Base-by-base conservation (phyloP, 2,888 invertebrate species). In the Ochropleura leucogaster region DNA sequence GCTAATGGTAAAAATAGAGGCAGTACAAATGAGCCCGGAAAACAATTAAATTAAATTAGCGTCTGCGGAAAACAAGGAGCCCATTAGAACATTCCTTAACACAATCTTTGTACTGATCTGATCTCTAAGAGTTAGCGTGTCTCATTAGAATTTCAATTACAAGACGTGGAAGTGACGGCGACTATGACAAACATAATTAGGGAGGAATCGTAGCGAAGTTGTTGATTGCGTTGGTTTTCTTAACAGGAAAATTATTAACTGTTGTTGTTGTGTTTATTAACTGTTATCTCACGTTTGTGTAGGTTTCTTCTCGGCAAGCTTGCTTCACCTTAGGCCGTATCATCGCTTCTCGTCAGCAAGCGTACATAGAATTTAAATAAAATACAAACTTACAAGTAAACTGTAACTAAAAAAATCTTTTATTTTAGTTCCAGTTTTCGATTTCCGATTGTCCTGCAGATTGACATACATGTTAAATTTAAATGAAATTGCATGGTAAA, bases 41-140 rank as follows among this genome's bases (percentile, higher is more conserved):
- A 68, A 75, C 67, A 85, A 85, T 85, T 64, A 63, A 85, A 82
- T 74, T 85, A 74, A 83, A 84, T 83, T 64, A 70, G 44, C 66
- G 12, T 72, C 49, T 77, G 62, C 1, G 55, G 20, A n/a, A 55
- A 73, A 74, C 59, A 60, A 77, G 53, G 12, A 59, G 42, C 10
- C 40, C n/a, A 59, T 62, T 69, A 40, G 55, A 53, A 40, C 18
- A 57, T 44, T 59, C n/a, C 18, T 16, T 49, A 59, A 71, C 51
- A 60, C 12, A 57, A 72, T 69, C 20, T 63, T 55, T 2, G 10
- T 55, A 44, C 18, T 3, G 1, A 66, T 62, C 71, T 66, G 53
- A 62, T 62, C 16, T 73, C 40, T 67, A 53, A 57, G 10, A 74
- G 66, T 67, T 69, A 64, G 51, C 76, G 55, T 30, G 60, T 42